These are phyloP conservation scores for Sycobia sp. DNA, from an alignment of 1,140 invertebrate species.

Conservation along the genomic window DNA sequence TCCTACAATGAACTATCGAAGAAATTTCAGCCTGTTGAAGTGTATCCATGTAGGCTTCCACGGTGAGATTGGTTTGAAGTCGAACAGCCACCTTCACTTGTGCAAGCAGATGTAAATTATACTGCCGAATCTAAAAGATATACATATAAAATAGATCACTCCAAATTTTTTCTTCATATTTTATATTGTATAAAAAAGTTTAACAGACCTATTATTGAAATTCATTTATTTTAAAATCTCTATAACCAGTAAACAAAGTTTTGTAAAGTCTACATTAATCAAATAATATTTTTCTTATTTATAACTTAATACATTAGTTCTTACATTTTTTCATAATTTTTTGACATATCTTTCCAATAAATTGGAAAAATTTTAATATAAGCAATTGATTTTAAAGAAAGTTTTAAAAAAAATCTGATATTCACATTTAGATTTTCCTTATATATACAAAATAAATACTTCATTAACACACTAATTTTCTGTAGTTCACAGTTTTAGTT, in stretches of 20 bases:
- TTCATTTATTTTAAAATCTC: background rate
- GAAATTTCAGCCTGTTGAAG: conserved; percentile 20
- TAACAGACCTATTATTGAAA: background rate
- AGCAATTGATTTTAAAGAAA: too few species aligned
- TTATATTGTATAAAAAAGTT: background rate
- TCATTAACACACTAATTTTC: too few species aligned
- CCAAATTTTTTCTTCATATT: background rate
- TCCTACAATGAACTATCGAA: conserved; percentile 26
- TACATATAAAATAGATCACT: background rate
- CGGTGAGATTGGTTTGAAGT: background rate
- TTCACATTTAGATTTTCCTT: too few species aligned
- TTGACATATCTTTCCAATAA: too few species aligned
- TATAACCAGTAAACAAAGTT: too few species aligned
- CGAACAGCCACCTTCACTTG: conserved; percentile 12
- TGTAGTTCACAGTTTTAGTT: too few species aligned
- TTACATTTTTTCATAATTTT: too few species aligned
- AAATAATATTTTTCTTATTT: background rate
- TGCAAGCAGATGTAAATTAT: conserved; percentile 15
- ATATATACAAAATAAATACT: too few species aligned
- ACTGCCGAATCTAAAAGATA: conserved; percentile 7
- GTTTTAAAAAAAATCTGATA: too few species aligned
- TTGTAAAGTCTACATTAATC: too few species aligned
- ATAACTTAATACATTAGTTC: too few species aligned
- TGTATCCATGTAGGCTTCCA: conserved; percentile 33
- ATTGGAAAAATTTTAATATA: too few species aligned